Base-by-base conservation (phyloP, 1,140 invertebrate genomes). In the Drosophila tristis region DNA sequence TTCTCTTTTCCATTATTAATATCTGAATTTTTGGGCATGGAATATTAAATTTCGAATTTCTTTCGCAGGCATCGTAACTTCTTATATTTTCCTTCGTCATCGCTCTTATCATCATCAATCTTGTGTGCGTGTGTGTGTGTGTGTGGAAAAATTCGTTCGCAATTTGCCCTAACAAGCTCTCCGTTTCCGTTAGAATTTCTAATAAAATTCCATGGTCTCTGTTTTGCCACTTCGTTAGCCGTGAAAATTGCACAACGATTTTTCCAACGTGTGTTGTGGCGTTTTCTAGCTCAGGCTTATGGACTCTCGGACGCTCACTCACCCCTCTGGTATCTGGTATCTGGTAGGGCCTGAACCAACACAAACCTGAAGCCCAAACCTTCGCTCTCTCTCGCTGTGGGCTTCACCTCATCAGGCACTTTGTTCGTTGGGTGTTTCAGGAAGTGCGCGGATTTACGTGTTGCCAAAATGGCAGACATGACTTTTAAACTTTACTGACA, bases 401-500 rank as follows among this genome's bases (percentile, higher is more conserved):
- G 56, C 55, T 49, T 25, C 23, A 3, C 0, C 23, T 49, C 55
- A 65, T 55, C 65, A 66, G 62, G 58, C 71, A 54, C 39, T 60
- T 43, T 25, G 44, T 13, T 35, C 39, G 45, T 23, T 31, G 44
- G 43, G 50, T 39, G 53, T 51, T 67, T 39, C 48, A 50, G 58
- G 56, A 67, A 72, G 65, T 67, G 63, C 54, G 43, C 35, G 70
- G 64, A 65, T 78, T 70, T 82, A 74, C 70, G 79, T 64, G 72
- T 65, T 57, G 43, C 57, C 39, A 62, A 77, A 67, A 55, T 48
- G 50, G 47, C 56, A 56, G 75, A 78, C 63, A 68, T 74, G 74
- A 78, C 74, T 84, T 82, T 74, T 74, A 65, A 82, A 84, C 75
- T 78, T 81, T 74, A 15, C 42, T 59, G 68, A 70, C 45, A 55